phyloP scores from a whole-genome alignment of 1,140 invertebrate species.

The Penaeus indicus region DNA sequence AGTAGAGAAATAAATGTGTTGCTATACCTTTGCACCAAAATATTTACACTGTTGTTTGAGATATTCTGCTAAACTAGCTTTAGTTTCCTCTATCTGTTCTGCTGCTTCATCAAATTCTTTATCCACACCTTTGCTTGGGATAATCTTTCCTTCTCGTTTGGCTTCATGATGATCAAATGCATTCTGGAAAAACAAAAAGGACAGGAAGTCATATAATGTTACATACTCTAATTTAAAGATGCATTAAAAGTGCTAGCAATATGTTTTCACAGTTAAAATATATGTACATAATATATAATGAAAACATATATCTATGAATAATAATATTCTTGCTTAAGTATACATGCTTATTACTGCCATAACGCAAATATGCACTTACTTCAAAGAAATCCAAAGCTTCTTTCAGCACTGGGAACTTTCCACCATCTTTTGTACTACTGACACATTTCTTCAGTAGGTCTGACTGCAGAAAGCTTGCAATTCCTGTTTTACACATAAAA shows the following conservation, averaged over 20 bases:
- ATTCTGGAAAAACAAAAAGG: constrained; percentile 72
- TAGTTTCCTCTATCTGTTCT: constrained; percentile 71
- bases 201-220: background rate
- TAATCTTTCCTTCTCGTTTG: constrained; percentile 85
- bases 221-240: background rate
- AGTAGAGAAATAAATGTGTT: constrained; percentile 39
- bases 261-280: constrained; percentile 8
- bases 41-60: constrained; percentile 80
- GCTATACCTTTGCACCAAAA: constrained; percentile 79
- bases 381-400: constrained; percentile 86
- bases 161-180: constrained; percentile 93
- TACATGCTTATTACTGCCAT: too few relatives aligned
- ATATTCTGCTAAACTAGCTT: constrained; percentile 83
- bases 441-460: constrained; percentile 72
- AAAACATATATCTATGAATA: background rate
- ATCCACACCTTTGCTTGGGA: constrained; percentile 87
- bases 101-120: constrained; percentile 85
- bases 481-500: background rate
- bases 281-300: too few relatives aligned
- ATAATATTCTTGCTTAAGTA: background rate
- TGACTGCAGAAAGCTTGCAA: constrained; percentile 28
- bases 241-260: background rate
- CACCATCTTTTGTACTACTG: constrained; percentile 70
- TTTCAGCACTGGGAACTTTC: constrained; percentile 83
- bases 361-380: constrained; percentile 71